Evolutionary conservation across 35 echinoderm and acorn worm genomes (phyloP).

Genomic region (Holothuria glaberrima): DNA sequence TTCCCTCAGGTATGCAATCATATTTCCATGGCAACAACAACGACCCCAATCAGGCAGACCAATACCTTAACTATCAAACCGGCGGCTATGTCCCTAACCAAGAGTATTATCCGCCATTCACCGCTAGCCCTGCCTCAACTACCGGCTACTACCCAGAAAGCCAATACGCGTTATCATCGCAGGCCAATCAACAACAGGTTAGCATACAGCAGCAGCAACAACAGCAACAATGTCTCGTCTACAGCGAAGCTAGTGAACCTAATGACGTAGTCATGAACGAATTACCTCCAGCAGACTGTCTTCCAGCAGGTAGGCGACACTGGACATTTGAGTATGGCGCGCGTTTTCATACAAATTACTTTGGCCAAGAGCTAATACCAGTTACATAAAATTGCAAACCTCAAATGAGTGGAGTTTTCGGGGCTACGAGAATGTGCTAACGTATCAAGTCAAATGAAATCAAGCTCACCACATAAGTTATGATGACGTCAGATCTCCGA

Average conservation of each 20-base stretch:
- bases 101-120: slow-evolving; percentile 9
- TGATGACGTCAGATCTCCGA: too few species aligned
- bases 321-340: too few species aligned
- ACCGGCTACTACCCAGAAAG: background rate
- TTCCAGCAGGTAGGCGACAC: slow-evolving; percentile 2
- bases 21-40: slow-evolving; percentile 33
- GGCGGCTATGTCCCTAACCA: background rate
- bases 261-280: slow-evolving; percentile 37
- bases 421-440: too few species aligned
- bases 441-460: too few species aligned
- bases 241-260: background rate
- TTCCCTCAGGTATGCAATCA: background rate
- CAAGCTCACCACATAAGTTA: too few species aligned
- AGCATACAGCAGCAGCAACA: too few species aligned
- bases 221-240: background rate
- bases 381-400: too few species aligned
- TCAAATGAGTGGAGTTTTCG: too few species aligned
- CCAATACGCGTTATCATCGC: background rate
- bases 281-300: slow-evolving; percentile 7
- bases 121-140: slow-evolving; percentile 6
- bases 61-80: background rate
- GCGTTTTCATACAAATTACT: too few species aligned
- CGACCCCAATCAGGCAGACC: slow-evolving; percentile 19
- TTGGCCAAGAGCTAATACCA: too few species aligned
- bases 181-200: slow-evolving; percentile 13